Evolutionary conservation across 2,888 invertebrate species (phyloP).

Genomic region (Bruchidius siliquastri): DNA sequence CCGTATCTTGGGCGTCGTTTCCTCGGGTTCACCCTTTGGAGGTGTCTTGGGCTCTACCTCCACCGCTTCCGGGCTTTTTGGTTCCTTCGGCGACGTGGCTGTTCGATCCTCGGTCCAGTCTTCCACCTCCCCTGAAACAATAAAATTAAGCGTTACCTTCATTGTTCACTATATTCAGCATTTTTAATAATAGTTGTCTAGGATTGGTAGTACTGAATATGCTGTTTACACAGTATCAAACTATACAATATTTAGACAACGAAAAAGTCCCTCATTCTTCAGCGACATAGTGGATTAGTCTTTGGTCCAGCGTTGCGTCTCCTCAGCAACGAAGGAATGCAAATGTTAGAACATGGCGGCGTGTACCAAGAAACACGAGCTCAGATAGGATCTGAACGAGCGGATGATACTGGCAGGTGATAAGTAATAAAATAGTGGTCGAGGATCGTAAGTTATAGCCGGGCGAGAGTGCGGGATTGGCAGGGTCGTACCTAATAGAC

Average conservation of each 20-base stretch:
- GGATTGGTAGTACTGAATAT: no score
- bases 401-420: conserved; percentile 31
- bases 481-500: not conserved
- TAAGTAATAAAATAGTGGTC: conserved; percentile 36
- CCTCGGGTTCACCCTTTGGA: conserved; percentile 32
- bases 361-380: conserved; percentile 31
- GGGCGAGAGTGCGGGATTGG: conserved; percentile 17
- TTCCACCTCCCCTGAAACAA: conserved; percentile 61
- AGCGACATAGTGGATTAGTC: not conserved
- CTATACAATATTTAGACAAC: no score
- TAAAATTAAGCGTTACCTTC: conserved; percentile 27
- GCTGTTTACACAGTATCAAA: no score
- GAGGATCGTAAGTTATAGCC: conserved; percentile 30
- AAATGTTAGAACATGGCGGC: not conserved
- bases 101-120: conserved; percentile 56
- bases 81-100: conserved; percentile 46
- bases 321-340: not conserved
- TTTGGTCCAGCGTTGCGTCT: not conserved
- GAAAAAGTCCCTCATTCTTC: no score
- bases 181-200: no score
- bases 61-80: conserved; percentile 48
- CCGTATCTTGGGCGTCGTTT: conserved; percentile 60
- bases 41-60: conserved; percentile 33
- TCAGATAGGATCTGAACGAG: conserved; percentile 28
- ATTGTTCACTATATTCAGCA: no score